Conservation (phyloP, 2,113 vertebrate genomes). For the Oncorhynchus keta region DNA sequence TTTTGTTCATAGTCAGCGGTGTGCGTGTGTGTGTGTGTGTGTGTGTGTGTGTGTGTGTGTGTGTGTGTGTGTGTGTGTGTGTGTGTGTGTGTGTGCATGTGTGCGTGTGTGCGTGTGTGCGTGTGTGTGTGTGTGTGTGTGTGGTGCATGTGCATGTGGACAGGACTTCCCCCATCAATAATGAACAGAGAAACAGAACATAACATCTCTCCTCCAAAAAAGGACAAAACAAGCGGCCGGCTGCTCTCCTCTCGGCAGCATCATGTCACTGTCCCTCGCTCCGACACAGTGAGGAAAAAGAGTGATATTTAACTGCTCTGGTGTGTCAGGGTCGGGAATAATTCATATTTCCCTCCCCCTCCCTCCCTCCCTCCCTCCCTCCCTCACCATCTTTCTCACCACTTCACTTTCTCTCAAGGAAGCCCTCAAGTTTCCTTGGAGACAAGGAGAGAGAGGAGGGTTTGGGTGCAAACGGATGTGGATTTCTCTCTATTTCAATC, state of each 20-base stretch:
- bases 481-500: no score
- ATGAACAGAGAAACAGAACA: neutral
- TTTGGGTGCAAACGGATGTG: no score
- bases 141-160: neutral
- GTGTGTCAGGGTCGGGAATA: slow-evolving; percentile 55
- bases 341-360: slow-evolving; percentile 48
- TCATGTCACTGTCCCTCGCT: slow-evolving; percentile 16
- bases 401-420: neutral
- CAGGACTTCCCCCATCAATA: no score
- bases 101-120: neutral
- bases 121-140: slow-evolving; percentile 3
- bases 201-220: no score
- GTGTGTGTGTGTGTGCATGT: neutral
- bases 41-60: slow-evolving; percentile 3
- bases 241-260: neutral
- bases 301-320: slow-evolving; percentile 12
- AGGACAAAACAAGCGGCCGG: no score
- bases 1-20: slow-evolving; percentile 24
- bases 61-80: slow-evolving; percentile 8
- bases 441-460: no score
- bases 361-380: neutral
- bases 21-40: slow-evolving; percentile 2
- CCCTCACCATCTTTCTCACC: neutral
- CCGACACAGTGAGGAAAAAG: slow-evolving; percentile 1
- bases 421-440: neutral